Conservation (phyloP, 2,113 vertebrate species). For the Nesogale talazaci region DNA sequence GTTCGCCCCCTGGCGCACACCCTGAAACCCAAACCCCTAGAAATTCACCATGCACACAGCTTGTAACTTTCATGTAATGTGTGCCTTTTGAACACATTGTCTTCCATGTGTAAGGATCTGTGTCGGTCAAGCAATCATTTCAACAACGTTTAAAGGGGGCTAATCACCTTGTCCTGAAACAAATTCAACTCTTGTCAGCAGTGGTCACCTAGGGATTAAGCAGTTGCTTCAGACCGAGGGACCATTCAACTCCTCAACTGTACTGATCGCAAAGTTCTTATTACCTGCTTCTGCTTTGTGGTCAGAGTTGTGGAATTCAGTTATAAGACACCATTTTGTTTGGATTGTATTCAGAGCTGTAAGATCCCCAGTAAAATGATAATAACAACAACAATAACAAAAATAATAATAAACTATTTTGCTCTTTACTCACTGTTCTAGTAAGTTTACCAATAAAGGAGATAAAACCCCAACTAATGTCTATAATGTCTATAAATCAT, state of each 20-base stretch:
- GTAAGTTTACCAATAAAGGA: constrained; percentile 36
- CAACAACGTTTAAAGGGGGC: background rate
- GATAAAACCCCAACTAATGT: background rate
- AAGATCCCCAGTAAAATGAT: no score
- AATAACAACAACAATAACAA: no score
- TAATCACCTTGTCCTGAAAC: background rate
- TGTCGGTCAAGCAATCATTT: constrained; percentile 28
- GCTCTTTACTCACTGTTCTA: constrained; percentile 7
- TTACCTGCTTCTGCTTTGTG: background rate
- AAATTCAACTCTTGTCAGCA: constrained; percentile 13
- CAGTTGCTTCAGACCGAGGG: background rate
- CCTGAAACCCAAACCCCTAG: background rate
- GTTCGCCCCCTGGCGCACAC: background rate
- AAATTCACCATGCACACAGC: background rate
- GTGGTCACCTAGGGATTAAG: constrained; percentile 24
- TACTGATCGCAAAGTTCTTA: constrained; percentile 17
- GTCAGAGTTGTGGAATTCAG: constrained; percentile 42
- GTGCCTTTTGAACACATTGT: background rate
- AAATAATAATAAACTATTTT: background rate
- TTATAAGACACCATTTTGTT: background rate
- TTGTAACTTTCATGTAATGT: background rate
- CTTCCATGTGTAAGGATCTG: constrained; percentile 25
- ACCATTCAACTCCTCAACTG: background rate
- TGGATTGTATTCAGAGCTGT: no score
- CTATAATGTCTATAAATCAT: background rate